Percentiles rank a stretch among this genome's conserved stretches.
Evolutionary conservation across 2,888 invertebrate genomes (phyloP).

Genomic region (Aleiodes testaceus): DNA sequence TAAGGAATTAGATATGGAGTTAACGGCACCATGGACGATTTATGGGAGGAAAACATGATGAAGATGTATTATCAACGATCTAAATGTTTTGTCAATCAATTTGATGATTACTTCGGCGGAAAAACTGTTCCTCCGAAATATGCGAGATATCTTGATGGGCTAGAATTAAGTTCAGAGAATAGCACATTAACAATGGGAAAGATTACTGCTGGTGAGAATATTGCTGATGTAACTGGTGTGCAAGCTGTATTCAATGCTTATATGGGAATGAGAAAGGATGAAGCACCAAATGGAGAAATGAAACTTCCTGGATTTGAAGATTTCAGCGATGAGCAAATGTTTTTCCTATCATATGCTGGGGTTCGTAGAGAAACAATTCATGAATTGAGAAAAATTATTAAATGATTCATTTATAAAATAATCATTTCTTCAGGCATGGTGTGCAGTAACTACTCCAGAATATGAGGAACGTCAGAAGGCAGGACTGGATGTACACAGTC

Average conservation of each 20-base stretch:
- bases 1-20: not conserved
- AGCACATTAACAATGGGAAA: no score
- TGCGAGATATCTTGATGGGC: not conserved
- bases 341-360: slow-evolving; percentile 77
- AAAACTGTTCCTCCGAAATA: not conserved
- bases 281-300: slow-evolving; percentile 58
- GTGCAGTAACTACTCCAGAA: no score
- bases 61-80: not conserved
- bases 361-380: not conserved
- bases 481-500: no score
- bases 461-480: no score
- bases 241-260: slow-evolving; percentile 83
- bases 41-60: slow-evolving; percentile 67
- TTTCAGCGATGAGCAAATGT: slow-evolving; percentile 80
- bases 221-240: slow-evolving; percentile 89
- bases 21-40: not conserved
- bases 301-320: slow-evolving; percentile 79
- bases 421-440: no score
- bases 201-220: slow-evolving; percentile 80
- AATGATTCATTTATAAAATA: no score
- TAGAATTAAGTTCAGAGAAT: not conserved
- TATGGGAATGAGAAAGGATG: slow-evolving; percentile 48
- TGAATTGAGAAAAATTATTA: no score
- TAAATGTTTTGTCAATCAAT: not conserved
- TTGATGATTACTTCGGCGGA: no score